phyloP scores from a whole-genome alignment of 2,113 vertebrate genomes.

The Ptychochromis oligacanthus region DNA sequence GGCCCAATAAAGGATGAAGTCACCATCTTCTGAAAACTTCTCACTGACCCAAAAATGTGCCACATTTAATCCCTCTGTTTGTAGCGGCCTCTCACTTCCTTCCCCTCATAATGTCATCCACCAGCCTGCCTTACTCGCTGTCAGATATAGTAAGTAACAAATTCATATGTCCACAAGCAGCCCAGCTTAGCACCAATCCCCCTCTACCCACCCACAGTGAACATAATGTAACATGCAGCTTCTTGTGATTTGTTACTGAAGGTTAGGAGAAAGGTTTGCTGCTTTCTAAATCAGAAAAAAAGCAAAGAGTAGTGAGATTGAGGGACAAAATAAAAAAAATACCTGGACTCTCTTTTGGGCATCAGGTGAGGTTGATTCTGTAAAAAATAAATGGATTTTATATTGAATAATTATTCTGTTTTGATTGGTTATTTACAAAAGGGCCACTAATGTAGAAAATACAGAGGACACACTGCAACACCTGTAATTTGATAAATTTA shows the following conservation, averaged over 20 bases:
- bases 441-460: conserved; percentile 25
- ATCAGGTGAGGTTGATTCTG: conserved; percentile 79
- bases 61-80: background rate
- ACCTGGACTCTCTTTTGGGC: conserved; percentile 82
- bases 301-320: conserved; percentile 43
- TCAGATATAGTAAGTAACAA: background rate
- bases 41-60: background rate
- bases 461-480: background rate
- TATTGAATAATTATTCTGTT: conserved; percentile 51
- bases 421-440: conserved; percentile 17
- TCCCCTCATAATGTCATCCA: conserved; percentile 28
- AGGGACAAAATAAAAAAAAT: conserved; percentile 69
- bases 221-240: conserved; percentile 38
- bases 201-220: background rate
- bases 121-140: background rate
- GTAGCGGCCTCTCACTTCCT: conserved; percentile 40
- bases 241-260: conserved; percentile 35
- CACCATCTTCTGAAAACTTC: background rate
- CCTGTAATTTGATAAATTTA: background rate
- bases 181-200: background rate
- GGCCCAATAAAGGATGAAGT: background rate
- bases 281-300: conserved; percentile 34
- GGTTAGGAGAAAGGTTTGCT: conserved; percentile 13
- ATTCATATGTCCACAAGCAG: background rate
- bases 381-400: conserved; percentile 81